These are phyloP conservation scores for Smithornis capensis DNA, from an alignment of 2,113 vertebrate genomes.

Conservation along the genomic window DNA sequence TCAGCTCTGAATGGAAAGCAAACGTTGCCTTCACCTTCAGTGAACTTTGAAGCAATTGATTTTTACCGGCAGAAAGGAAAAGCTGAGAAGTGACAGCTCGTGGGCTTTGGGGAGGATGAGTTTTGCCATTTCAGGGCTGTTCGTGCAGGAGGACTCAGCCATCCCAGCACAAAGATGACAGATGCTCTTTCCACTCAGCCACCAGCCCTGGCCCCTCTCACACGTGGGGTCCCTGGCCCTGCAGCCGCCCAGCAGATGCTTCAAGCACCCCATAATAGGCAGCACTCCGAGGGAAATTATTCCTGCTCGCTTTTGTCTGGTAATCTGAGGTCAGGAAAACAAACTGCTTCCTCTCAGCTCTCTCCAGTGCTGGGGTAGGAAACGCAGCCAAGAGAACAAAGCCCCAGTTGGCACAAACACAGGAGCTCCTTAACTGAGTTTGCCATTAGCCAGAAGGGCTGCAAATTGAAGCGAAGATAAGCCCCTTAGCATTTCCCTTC, in stretches of 20 bases:
- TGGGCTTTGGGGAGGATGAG: neutral
- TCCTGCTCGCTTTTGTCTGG: slow-evolving; percentile 38
- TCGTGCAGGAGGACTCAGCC: neutral
- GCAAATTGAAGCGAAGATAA: slow-evolving; percentile 69
- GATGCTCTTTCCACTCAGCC: neutral
- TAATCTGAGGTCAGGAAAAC: slow-evolving; percentile 57
- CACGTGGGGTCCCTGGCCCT: neutral
- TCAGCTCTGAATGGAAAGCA: slow-evolving; percentile 42
- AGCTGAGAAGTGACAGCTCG: slow-evolving; percentile 7
- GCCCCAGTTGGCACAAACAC: slow-evolving; percentile 61
- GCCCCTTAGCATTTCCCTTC: slow-evolving; percentile 63
- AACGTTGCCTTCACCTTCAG: slow-evolving; percentile 41
- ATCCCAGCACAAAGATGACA: neutral
- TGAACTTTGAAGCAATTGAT: slow-evolving; percentile 48
- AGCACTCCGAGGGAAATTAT: neutral
- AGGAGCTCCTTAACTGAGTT: slow-evolving; percentile 63
- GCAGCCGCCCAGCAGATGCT: neutral
- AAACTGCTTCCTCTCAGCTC: slow-evolving; percentile 35
- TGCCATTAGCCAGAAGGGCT: slow-evolving; percentile 67
- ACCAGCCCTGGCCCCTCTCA: neutral
- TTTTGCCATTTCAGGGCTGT: neutral
- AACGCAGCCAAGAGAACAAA: slow-evolving; percentile 59
- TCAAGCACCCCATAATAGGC: neutral
- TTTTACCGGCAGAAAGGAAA: neutral
- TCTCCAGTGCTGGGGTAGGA: slow-evolving; percentile 8